A percentile compares a stretch with the other conserved stretches of the same genome.
Evolutionary conservation across 2,113 vertebrate genomes (phyloP).

Genomic region (Megatriorchis doriae): DNA sequence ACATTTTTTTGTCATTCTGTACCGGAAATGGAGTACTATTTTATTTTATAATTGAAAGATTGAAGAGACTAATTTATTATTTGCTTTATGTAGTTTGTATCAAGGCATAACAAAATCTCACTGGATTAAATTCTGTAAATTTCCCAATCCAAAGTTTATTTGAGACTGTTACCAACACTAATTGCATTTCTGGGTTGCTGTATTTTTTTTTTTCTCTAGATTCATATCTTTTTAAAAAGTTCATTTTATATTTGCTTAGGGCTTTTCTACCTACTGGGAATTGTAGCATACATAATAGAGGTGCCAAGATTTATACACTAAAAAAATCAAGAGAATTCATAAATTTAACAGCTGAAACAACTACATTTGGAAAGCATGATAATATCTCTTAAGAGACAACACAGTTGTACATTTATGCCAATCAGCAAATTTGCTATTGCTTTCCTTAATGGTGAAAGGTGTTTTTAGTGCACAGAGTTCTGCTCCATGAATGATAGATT

Average conservation of each 20-base stretch:
- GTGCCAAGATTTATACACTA: constrained; percentile 52
- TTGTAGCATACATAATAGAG: constrained; percentile 37
- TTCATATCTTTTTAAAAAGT: constrained; percentile 61
- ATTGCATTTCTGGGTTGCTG: constrained; percentile 44
- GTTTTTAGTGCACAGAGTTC: constrained; percentile 4
- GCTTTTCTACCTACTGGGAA: constrained; percentile 56
- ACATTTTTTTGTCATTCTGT: background rate
- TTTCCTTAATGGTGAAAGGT: constrained; percentile 56
- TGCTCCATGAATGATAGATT: constrained; percentile 14
- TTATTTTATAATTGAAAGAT: constrained; percentile 29
- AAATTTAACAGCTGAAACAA: constrained; percentile 46
- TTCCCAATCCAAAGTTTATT: constrained; percentile 59
- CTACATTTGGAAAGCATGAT: constrained; percentile 47
- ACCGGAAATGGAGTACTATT: background rate
- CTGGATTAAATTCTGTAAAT: constrained; percentile 59
- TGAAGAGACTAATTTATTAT: constrained; percentile 58
- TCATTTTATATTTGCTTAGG: constrained; percentile 62
- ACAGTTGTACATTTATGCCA: constrained; percentile 50
- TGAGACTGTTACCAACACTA: constrained; percentile 55
- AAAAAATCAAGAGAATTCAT: constrained; percentile 37
- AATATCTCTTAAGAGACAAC: constrained; percentile 46
- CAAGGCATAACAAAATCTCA: constrained; percentile 62
- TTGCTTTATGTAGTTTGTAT: constrained; percentile 59
- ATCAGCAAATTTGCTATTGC: constrained; percentile 50
- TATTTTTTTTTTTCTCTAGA: background rate